Evolutionary conservation across 2,113 vertebrate species (phyloP), one percentile per base, ranked within the genome.

Genomic region (Nannospalax galili): DNA sequence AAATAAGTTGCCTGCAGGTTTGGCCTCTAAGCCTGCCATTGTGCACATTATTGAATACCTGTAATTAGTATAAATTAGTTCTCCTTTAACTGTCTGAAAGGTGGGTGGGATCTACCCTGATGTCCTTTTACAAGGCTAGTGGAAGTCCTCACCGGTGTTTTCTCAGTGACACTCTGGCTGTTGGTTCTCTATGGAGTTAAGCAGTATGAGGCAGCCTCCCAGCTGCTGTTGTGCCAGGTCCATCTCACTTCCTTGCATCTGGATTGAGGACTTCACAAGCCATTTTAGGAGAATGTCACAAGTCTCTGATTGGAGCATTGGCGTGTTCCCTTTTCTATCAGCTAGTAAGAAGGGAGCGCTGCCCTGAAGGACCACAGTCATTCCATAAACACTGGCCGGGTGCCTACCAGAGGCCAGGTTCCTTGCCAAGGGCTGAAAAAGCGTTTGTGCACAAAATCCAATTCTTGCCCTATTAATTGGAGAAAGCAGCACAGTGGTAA

Each of bases 41-140:
- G 16, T 30, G 42, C 60, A 67, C 10, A 8, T 24, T 79, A 17
- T 5, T 17, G 52, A 89, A 79, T 81, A 91, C 60, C 2, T 28
- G 30, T 56, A 48, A 35, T 82, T 42, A 69, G 9, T 32, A 67
- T 37, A 58, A 28, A 77, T 24, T 40, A 19, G 8, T 52, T 42
- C 35, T 52, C 37, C 58, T 75, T 60, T 40, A 14, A 52, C 28
- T 17, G 32, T 26, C 22, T 84, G 30, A 67, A 88, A 82, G 32
- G 1, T 7, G 4, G 28, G 1, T 7, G 4, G 15, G 11, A 28
- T 0, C 3, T 30, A 1, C 35, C 10, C 7, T 9, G 16, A 62
- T 22, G 6, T 52, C 42, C 19, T 40, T 5, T 93, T 15, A 1
- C 40, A 45, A 42, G 14, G 37, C 48, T 69, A 62, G 6, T 32